Evolutionary conservation across 2,888 invertebrate genomes (phyloP).

Genomic region (Clanis bilineata): DNA sequence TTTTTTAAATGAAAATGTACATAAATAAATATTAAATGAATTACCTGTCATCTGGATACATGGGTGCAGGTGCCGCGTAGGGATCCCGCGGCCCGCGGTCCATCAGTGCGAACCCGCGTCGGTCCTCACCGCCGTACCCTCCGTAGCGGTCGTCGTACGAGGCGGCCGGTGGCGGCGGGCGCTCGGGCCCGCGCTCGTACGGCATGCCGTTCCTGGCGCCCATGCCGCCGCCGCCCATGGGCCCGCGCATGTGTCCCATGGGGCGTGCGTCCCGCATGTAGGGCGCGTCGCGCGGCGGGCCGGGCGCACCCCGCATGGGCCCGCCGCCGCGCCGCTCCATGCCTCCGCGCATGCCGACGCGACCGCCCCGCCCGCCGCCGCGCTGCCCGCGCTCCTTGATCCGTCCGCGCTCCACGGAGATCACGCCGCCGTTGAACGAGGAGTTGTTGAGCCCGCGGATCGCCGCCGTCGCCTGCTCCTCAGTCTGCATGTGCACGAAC

Average conservation of each 20-base stretch:
- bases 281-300: conserved; percentile 53
- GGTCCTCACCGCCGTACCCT: conserved; percentile 70
- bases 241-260: conserved; percentile 51
- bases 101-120: conserved; percentile 71
- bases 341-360: conserved; percentile 73
- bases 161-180: conserved; percentile 38
- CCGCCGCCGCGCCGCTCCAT: conserved; percentile 61
- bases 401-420: conserved; percentile 92
- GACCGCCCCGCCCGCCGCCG: conserved; percentile 74
- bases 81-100: conserved; percentile 56
- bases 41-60: conserved; percentile 35
- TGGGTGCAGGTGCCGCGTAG: conserved; percentile 58
- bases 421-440: conserved; percentile 91
- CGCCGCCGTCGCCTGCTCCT: conserved; percentile 91
- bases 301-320: conserved; percentile 54
- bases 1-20: not conserved
- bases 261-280: conserved; percentile 57
- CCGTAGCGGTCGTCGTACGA: conserved; percentile 71
- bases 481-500: conserved; percentile 94
- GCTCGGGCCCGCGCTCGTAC: conserved; percentile 61
- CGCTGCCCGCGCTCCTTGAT: conserved; percentile 86
- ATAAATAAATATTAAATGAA: not conserved
- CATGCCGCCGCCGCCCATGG: conserved; percentile 48
- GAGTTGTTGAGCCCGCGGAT: conserved; percentile 91
- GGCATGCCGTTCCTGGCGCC: conserved; percentile 56